phyloP scores from a whole-genome alignment of 2,113 vertebrate genomes.

The Cichladusa arquata region DNA sequence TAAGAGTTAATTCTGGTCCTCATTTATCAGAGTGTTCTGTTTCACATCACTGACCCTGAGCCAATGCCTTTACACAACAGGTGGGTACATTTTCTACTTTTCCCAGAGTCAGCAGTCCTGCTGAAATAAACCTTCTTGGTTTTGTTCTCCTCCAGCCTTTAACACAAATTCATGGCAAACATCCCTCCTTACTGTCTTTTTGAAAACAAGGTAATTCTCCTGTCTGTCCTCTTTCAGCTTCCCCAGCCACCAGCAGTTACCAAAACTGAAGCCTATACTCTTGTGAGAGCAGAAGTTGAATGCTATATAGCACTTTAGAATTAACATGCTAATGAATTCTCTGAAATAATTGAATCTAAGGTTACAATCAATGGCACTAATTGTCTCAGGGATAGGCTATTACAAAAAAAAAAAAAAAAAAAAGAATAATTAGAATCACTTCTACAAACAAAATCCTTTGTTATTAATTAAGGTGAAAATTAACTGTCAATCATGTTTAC shows the following conservation, averaged over 20 bases:
- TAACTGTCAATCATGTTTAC: slow-evolving; percentile 33
- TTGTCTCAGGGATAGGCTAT: slow-evolving; percentile 19
- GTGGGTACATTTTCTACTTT: neutral
- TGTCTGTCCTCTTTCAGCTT: neutral
- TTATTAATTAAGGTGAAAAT: slow-evolving; percentile 54
- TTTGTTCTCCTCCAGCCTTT: neutral
- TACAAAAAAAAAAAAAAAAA: neutral
- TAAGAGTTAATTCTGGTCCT: neutral
- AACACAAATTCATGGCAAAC: neutral
- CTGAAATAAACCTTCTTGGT: neutral
- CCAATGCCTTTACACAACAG: neutral
- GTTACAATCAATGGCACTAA: slow-evolving; percentile 32
- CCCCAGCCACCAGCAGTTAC: neutral
- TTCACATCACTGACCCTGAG: neutral
- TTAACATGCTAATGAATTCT: slow-evolving; percentile 41
- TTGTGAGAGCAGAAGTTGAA: neutral
- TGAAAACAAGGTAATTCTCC: neutral
- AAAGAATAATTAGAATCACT: slow-evolving; percentile 34
- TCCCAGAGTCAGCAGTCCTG: neutral
- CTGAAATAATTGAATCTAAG: slow-evolving; percentile 43
- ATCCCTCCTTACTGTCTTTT: neutral
- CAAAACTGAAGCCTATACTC: neutral
- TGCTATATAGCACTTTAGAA: neutral
- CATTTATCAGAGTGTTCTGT: neutral
- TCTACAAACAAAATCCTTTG: slow-evolving; percentile 50